A percentile compares a stretch with the other conserved stretches of the same genome.
Evolutionary conservation across 1,140 invertebrate species (phyloP).

Genomic region (Venustaconcha ellipsiformis): DNA sequence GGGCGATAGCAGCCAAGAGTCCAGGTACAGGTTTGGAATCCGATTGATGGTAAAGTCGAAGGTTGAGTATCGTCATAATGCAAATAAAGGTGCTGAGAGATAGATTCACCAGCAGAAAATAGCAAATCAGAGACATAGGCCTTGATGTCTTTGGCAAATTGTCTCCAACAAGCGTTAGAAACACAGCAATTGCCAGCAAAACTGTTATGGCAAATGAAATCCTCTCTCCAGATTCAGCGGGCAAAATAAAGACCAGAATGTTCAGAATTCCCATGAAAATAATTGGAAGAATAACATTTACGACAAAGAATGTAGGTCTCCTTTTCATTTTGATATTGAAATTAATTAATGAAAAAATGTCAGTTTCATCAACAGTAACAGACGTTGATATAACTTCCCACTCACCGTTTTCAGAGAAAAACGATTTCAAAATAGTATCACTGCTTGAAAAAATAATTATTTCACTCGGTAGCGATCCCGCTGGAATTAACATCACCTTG

Average conservation of each 20-base stretch:
- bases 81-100: slow-evolving; percentile 23
- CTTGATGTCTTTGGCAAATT: slow-evolving; percentile 74
- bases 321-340: slow-evolving; percentile 42
- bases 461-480: no score
- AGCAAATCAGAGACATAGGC: slow-evolving; percentile 64
- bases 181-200: slow-evolving; percentile 73
- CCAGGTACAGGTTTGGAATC: slow-evolving; percentile 3
- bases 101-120: slow-evolving; percentile 12
- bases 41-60: slow-evolving; percentile 13
- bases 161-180: slow-evolving; percentile 73
- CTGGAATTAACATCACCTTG: slow-evolving; percentile 62
- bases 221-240: slow-evolving; percentile 74
- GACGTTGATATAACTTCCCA: neutral
- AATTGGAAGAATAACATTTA: slow-evolving; percentile 74
- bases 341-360: neutral
- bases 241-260: slow-evolving; percentile 73
- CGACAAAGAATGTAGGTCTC: slow-evolving; percentile 67
- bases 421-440: neutral
- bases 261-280: slow-evolving; percentile 73
- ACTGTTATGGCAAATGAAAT: slow-evolving; percentile 73
- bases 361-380: neutral
- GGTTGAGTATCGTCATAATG: slow-evolving; percentile 17
- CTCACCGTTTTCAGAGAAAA: slow-evolving; percentile 5
- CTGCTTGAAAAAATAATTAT: neutral
- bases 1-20: neutral